phyloP scores from a whole-genome alignment of 64 coral and sea anemone species.

The Montipora capricornis region DNA sequence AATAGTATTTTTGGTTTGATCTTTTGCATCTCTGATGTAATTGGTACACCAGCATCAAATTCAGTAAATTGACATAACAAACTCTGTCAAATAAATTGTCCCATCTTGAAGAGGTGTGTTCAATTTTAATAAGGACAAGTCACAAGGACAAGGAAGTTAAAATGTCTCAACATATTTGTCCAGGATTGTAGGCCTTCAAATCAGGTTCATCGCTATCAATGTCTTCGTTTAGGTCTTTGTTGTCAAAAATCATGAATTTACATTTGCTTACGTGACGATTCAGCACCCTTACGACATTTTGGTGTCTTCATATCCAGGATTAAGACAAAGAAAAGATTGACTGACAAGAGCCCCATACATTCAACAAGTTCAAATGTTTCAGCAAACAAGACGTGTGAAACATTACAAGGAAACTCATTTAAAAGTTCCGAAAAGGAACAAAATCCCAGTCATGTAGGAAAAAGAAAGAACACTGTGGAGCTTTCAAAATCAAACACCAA shows the following conservation, averaged over 20 bases:
- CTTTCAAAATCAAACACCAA: not conserved
- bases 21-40: too few species aligned
- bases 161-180: not conserved
- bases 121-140: not conserved
- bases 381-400: not conserved
- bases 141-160: not conserved
- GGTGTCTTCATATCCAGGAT: not conserved
- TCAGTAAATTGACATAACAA: too few species aligned
- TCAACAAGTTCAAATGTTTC: not conserved
- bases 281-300: too few species aligned
- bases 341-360: not conserved
- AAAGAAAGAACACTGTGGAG: constrained; percentile 2
- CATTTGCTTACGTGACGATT: too few species aligned
- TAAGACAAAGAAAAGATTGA: not conserved
- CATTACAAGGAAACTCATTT: not conserved
- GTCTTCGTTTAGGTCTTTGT: not conserved
- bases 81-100: not conserved
- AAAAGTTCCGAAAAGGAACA: not conserved
- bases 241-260: too few species aligned
- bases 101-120: not conserved
- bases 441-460: not conserved
- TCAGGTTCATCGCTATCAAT: not conserved
- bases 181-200: not conserved
- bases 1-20: too few species aligned
- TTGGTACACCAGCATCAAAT: too few species aligned